Percentiles rank a stretch among this genome's conserved stretches.
Conservation (phyloP, 2,113 vertebrate species). For the Clarias batrachus region DNA sequence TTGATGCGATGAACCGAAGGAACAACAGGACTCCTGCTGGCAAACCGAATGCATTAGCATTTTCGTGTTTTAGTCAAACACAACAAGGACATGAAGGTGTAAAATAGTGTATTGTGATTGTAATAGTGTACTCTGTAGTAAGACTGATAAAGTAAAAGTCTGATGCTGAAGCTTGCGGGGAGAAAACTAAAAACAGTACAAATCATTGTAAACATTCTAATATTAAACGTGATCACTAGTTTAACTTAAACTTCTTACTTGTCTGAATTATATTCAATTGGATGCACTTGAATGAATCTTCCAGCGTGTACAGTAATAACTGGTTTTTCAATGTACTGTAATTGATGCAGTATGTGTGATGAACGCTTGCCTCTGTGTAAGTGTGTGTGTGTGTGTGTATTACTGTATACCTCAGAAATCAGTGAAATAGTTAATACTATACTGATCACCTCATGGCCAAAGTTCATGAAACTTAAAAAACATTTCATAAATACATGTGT, state of each 20-base stretch:
- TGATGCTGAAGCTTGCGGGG: background rate
- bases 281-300: background rate
- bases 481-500: background rate
- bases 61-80: too few relatives aligned
- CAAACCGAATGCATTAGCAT: background rate
- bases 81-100: too few relatives aligned
- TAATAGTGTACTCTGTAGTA: too few relatives aligned
- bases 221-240: background rate
- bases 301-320: background rate
- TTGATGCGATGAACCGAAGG: background rate
- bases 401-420: background rate
- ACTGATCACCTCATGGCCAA: background rate
- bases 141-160: background rate
- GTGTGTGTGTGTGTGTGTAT: background rate
- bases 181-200: too few relatives aligned
- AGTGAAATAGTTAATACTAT: background rate
- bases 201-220: too few relatives aligned
- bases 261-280: background rate
- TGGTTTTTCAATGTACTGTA: background rate
- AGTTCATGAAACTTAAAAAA: background rate
- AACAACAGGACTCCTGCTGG: background rate
- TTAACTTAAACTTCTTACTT: too few relatives aligned
- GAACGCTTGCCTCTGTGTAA: background rate
- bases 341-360: background rate
- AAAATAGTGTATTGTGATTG: too few relatives aligned